Evolutionary conservation across 2,113 vertebrate species (phyloP), one percentile per base, ranked within the genome.

Genomic region (Stigmatopora nigra): DNA sequence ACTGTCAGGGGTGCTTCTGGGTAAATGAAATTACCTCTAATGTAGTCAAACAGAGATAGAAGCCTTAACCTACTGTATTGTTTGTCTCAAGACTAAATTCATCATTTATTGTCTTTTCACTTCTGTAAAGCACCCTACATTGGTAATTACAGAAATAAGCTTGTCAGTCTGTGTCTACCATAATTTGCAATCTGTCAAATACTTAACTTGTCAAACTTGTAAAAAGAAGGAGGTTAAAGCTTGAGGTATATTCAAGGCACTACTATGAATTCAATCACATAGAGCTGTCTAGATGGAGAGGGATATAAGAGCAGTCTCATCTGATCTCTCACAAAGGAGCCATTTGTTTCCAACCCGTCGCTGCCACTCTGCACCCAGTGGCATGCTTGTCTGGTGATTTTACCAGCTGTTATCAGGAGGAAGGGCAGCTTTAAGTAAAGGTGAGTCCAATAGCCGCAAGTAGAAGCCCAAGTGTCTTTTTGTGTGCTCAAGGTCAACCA

Each of bases 391-490:
- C 12, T 4, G 0, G 15, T 19, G 60, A 45, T 60, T 51, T 22
- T 17, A 46, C 36, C 22, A 65, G 51, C 44, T 66, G 75, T 46
- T 68, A 57, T 62, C 11, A 51, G 48, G 7, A 38, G 47, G 64
- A 52, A 5, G 53, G 16, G 44, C 35, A 46, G 14, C 51, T 22
- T 58, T 22, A 55, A 55, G 49, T 67, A n/a, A 61, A 61, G 51
- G 36, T 64, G 66, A 62, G 31, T 20, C 8, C 4, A 59, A 58
- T 12, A 12, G 62, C 59, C 55, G 36, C 22, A 3, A 16, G 41
- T 41, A 63, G 62, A 69, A 47, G 41, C 3, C 1, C 1, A n/a
- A 36, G 19, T 17, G 14, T 48, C 10, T 53, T 22, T 22, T 19
- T 22, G 20, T 31, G 12, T 31, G 36, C 41, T 19, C 56, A 46